A percentile compares a stretch with the other conserved stretches of the same genome.
These are phyloP conservation scores for Pundamilia nyererei DNA, from an alignment of 2,113 vertebrate genomes.

Conservation along the genomic window DNA sequence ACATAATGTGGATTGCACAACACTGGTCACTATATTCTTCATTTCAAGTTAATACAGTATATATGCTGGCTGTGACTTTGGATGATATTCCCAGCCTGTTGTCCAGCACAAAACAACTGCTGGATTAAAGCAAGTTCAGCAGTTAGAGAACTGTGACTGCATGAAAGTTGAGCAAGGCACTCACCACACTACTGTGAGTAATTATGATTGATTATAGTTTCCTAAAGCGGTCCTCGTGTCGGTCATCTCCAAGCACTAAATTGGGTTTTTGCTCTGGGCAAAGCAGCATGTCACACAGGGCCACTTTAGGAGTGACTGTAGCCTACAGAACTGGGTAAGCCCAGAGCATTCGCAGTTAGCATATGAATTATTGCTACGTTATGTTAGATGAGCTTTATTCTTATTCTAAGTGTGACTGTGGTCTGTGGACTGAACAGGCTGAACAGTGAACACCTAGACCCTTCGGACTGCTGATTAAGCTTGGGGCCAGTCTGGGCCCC, in stretches of 20 bases:
- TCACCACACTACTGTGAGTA: conserved; percentile 4
- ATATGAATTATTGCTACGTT: conserved; percentile 2
- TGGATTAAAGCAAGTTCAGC: background rate
- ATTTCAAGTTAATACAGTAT: too few relatives aligned
- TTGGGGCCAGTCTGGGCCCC: background rate
- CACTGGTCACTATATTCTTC: too few relatives aligned
- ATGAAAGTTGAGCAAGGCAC: conserved; percentile 17
- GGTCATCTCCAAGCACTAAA: background rate
- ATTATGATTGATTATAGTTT: conserved; percentile 46
- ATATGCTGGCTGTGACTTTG: background rate
- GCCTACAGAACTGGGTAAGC: conserved; percentile 8
- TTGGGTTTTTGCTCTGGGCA: conserved; percentile 4
- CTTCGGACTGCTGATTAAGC: background rate
- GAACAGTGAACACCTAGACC: background rate
- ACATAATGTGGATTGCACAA: too few relatives aligned
- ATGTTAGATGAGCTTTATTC: conserved; percentile 8
- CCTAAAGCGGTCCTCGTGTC: background rate
- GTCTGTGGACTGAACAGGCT: background rate
- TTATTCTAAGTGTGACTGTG: background rate
- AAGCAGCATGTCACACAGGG: background rate
- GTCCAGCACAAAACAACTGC: background rate
- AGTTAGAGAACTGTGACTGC: background rate
- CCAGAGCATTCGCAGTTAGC: background rate
- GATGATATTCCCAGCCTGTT: background rate
- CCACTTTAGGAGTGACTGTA: conserved; percentile 1